These are phyloP conservation scores for Sebastes taczanowskii DNA, from an alignment of 2,797 vertebrate species.

Conservation along the genomic window DNA sequence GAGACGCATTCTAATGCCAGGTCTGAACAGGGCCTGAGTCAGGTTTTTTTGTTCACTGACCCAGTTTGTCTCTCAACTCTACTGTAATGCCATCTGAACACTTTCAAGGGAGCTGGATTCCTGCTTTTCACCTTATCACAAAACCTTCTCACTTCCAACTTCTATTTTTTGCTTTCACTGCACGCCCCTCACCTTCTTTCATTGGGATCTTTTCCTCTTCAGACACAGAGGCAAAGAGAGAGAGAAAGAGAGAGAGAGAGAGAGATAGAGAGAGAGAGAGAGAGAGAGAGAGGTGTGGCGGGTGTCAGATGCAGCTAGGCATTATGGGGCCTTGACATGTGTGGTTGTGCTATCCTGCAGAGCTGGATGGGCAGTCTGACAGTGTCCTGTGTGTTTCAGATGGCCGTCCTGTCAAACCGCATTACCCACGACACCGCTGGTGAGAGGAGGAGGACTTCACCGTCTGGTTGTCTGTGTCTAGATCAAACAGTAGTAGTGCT, in stretches of 20 bases:
- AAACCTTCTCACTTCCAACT: not conserved
- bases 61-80: conserved; percentile 25
- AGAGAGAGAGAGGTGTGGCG: not conserved
- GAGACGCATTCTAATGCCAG: too few relatives aligned
- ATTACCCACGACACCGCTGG: conserved; percentile 46
- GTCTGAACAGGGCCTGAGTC: not conserved
- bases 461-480: not conserved
- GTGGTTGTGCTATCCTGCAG: conserved; percentile 40
- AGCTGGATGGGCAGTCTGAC: conserved; percentile 60
- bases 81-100: conserved; percentile 19
- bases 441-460: conserved; percentile 25
- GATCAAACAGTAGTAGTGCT: not conserved
- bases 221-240: not conserved
- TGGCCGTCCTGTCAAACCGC: conserved; percentile 58
- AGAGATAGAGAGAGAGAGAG: not conserved
- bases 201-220: conserved; percentile 25
- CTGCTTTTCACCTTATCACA: not conserved
- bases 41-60: conserved; percentile 8
- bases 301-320: conserved; percentile 15
- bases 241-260: not conserved
- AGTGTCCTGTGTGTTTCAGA: conserved; percentile 45
- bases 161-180: not conserved
- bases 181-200: not conserved
- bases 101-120: not conserved
- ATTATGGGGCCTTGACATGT: conserved; percentile 57